These are phyloP conservation scores for Tachystola acroxantha DNA, from an alignment of 2,888 invertebrate species.

Conservation along the genomic window DNA sequence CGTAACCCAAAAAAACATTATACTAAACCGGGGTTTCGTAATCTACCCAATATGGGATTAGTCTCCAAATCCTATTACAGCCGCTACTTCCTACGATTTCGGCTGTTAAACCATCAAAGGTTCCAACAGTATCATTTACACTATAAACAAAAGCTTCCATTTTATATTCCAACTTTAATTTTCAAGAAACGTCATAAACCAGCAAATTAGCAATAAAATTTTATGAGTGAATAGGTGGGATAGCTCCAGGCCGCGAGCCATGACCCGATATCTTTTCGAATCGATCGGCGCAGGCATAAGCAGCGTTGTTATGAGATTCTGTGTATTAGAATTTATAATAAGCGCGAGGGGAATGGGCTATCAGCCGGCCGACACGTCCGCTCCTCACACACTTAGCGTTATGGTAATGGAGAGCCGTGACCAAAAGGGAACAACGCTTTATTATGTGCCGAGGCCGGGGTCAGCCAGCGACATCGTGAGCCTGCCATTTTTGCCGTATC, in stretches of 20 bases:
- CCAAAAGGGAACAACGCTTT: constrained; percentile 44
- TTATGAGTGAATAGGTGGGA: constrained; percentile 34
- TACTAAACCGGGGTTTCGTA: constrained; percentile 44
- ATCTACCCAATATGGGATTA: constrained; percentile 56
- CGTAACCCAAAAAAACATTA: constrained; percentile 31
- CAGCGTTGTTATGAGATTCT: constrained; percentile 32
- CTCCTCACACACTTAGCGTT: constrained; percentile 47
- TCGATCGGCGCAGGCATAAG: constrained; percentile 38
- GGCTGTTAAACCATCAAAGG: constrained; percentile 26
- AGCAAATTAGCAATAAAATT: constrained; percentile 47
- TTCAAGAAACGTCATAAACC: constrained; percentile 22
- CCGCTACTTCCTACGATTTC: constrained; percentile 42
- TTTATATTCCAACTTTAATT: constrained; percentile 19
- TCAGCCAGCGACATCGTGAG: constrained; percentile 57
- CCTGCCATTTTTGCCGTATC: constrained; percentile 53
- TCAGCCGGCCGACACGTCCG: constrained; percentile 34
- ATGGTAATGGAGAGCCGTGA: constrained; percentile 55
- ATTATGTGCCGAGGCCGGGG: constrained; percentile 38
- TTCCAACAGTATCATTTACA: constrained; percentile 24
- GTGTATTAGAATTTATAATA: constrained; percentile 54
- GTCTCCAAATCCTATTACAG: constrained; percentile 33
- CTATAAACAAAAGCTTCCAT: constrained; percentile 13
- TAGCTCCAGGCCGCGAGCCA: constrained; percentile 30
- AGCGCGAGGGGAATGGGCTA: constrained; percentile 28
- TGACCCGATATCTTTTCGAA: constrained; percentile 49